phyloP scores from a whole-genome alignment of 2,888 invertebrate species.

The Ethmia dodecea region DNA sequence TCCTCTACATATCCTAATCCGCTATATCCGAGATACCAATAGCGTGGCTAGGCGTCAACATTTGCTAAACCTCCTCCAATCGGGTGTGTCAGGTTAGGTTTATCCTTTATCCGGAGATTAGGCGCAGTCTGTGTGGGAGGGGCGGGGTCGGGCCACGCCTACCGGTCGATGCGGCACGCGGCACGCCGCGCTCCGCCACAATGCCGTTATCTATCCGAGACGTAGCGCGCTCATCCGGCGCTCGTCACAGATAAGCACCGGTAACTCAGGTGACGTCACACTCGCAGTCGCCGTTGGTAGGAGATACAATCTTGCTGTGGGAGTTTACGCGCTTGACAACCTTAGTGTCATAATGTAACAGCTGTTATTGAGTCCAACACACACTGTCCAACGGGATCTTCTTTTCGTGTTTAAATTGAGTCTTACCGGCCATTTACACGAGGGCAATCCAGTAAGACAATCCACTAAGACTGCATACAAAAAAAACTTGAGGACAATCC shows the following conservation, averaged over 20 bases:
- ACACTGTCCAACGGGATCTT: too few species aligned
- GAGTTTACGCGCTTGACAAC: too few species aligned
- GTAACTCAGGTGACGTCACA: conserved; percentile 29
- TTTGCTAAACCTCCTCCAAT: conserved; percentile 65
- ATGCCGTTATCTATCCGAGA: conserved; percentile 70
- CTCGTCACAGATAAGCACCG: conserved; percentile 56
- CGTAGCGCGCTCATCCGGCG: conserved; percentile 60
- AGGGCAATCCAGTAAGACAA: too few species aligned
- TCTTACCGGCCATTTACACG: too few species aligned
- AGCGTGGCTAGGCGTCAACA: conserved; percentile 61
- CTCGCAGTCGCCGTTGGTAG: too few species aligned
- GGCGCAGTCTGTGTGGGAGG: conserved; percentile 58
- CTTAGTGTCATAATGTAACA: too few species aligned
- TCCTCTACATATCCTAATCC: conserved; percentile 63
- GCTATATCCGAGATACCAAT: conserved; percentile 66
- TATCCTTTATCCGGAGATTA: conserved; percentile 76
- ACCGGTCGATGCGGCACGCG: conserved; percentile 64
- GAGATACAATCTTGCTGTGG: too few species aligned
- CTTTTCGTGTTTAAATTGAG: too few species aligned
- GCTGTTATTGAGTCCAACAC: too few species aligned
- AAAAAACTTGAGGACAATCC: too few species aligned
- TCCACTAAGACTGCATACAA: too few species aligned
- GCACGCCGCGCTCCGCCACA: conserved; percentile 37
- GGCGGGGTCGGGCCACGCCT: conserved; percentile 71
- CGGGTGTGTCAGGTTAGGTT: conserved; percentile 60